Evolutionary conservation across 2,113 vertebrate species (phyloP), one percentile per base, ranked within the genome.

Genomic region (Paradoxurus hermaphroditus): DNA sequence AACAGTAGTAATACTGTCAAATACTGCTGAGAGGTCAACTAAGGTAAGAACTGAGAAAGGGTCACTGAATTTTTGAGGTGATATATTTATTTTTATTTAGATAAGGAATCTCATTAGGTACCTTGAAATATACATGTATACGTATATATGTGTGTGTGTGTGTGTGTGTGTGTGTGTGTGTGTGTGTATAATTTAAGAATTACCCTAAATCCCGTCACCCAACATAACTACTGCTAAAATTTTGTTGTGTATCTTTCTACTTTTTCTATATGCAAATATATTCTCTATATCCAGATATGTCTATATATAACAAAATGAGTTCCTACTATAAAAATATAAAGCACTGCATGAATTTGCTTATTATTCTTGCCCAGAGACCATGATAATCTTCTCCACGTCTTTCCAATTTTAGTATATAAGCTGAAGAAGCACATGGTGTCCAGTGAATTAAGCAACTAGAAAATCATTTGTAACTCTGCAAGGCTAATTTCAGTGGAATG

Each of bases 201-300:
- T n/a, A 89, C 19, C 23, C 62, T 72, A 91, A 91, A 93, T 96
- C 39, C n/a, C 9, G 86, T 34, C 21, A 49, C 34, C 29, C 51
- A 91, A 36, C 16, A 79, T 95, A 95, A 95, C 65, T 93, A 63
- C 78, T 89, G 39, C 86, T 94, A 59, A 92, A 49, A 72, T 94
- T 94, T 89, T 78, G 7, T 94, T 88, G 49, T 59, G 3, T 94
- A 56, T 88, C 67, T 91, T 94, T 94, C 14, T 67, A 91, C 25
- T 87, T 94, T 92, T 97, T 95, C 68, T 97, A n/a, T 93, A 96
- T 97, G 96, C 86, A 97, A 91, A 97, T 97, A 72, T 91, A 92
- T 87, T 95, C 85, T 88, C 84, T 92, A 51, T 81, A 85, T 95
- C 82, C 94, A 95, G 85, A 96, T 88, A 81, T 88, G 53, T 91